phyloP scores from a whole-genome alignment of 2,113 vertebrate species.

The Hyperopisus bebe region DNA sequence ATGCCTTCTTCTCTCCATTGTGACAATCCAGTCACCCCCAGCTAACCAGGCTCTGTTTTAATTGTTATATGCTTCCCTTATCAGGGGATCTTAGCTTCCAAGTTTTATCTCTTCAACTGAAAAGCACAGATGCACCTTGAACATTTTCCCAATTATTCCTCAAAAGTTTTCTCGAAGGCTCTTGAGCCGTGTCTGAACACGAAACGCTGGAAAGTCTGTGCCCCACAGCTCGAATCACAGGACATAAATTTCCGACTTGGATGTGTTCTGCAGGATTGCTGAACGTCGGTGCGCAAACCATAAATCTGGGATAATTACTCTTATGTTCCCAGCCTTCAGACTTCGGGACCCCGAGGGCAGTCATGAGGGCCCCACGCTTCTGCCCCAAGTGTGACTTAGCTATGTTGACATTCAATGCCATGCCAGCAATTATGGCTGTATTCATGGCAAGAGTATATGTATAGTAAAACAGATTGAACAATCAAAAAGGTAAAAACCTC shows the following conservation, averaged over 20 bases:
- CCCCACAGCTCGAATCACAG: not conserved
- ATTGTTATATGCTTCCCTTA: not conserved
- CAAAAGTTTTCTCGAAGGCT: not conserved
- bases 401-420: not conserved
- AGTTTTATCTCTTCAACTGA: not conserved
- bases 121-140: not conserved
- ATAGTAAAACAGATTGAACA: not conserved
- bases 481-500: not conserved
- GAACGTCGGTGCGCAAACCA: not conserved
- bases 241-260: not conserved
- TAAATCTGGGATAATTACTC: not conserved
- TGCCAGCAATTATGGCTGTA: not conserved
- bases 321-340: not conserved
- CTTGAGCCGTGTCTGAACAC: not conserved
- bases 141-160: not conserved
- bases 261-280: not conserved
- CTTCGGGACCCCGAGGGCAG: not conserved
- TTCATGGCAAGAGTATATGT: not conserved
- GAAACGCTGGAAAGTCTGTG: not conserved
- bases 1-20: not conserved
- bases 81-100: not conserved
- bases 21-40: no score
- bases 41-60: not conserved
- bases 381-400: not conserved
- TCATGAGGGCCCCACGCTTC: not conserved